phyloP scores from a whole-genome alignment of 2,797 vertebrate genomes.

The Microhierax caerulescens region DNA sequence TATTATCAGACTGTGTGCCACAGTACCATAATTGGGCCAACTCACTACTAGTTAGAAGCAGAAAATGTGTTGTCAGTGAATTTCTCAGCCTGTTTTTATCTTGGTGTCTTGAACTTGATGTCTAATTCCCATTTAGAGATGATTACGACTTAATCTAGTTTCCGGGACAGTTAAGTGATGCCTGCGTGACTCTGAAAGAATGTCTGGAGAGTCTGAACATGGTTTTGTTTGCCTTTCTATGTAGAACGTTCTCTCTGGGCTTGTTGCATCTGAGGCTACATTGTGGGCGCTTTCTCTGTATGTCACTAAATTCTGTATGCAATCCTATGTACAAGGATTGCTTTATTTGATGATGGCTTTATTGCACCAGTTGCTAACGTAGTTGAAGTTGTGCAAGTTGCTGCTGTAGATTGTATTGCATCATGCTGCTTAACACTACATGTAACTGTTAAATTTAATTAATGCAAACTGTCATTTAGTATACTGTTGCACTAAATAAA shows the following conservation, averaged over 20 bases:
- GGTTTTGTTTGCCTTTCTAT: not conserved
- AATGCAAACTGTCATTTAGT: not conserved
- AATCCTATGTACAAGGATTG: not conserved
- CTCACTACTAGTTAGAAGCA: not conserved
- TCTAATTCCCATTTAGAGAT: too few species aligned
- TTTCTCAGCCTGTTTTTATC: not conserved
- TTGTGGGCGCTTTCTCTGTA: not conserved
- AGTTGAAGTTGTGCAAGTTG: not conserved
- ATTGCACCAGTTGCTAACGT: not conserved
- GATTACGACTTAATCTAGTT: not conserved
- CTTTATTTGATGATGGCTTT: not conserved
- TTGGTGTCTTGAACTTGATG: not conserved
- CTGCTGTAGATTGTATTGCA: not conserved
- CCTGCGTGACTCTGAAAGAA: too few species aligned
- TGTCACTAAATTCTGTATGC: not conserved
- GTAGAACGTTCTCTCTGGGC: not conserved
- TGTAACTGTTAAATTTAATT: not conserved
- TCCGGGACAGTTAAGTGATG: not conserved
- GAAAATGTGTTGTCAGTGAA: not conserved
- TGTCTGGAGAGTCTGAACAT: not conserved
- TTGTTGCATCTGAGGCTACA: not conserved
- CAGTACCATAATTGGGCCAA: not conserved
- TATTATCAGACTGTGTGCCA: not conserved
- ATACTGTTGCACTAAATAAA: not conserved
- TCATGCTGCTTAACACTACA: not conserved